Conservation (phyloP, 2,113 vertebrate genomes). For the Entelurus aequoreus region DNA sequence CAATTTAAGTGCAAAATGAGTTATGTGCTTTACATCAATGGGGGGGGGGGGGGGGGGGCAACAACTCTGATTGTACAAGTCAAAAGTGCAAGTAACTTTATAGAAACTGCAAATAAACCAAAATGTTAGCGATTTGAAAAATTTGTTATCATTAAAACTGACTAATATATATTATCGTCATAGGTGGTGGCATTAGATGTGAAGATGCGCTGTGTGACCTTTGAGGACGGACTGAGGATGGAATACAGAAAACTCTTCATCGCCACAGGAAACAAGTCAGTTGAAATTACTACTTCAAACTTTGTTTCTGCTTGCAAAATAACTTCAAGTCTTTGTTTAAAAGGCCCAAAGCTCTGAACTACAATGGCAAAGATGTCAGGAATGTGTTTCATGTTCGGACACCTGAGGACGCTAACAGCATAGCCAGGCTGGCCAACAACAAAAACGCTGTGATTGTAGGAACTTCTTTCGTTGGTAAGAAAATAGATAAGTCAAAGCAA, state of each 20-base stretch:
- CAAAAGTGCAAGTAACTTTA: no score
- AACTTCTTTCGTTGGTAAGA: slow-evolving; percentile 90
- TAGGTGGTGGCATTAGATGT: slow-evolving; percentile 86
- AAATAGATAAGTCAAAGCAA: not conserved
- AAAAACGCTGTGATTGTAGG: slow-evolving; percentile 92
- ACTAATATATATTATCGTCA: slow-evolving; percentile 9
- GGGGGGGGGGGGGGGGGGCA: no score
- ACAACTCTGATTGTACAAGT: no score
- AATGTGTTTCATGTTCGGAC: slow-evolving; percentile 89
- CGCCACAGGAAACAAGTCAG: slow-evolving; percentile 91
- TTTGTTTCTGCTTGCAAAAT: not conserved
- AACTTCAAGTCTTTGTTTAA: slow-evolving; percentile 14
- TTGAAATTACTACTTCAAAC: not conserved
- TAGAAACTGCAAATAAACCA: no score
- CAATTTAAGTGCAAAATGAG: no score
- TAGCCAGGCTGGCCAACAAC: slow-evolving; percentile 85
- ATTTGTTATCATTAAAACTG: not conserved
- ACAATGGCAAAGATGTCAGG: slow-evolving; percentile 89
- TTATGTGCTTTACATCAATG: no score
- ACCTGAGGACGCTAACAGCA: slow-evolving; percentile 88
- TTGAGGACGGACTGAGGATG: slow-evolving; percentile 92
- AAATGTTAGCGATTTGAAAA: no score
- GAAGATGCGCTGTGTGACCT: slow-evolving; percentile 82
- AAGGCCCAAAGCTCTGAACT: slow-evolving; percentile 89
- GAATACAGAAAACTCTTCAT: slow-evolving; percentile 94